Evolutionary conservation across 2,888 invertebrate species (phyloP).

Genomic region (Drosophila picticornis): DNA sequence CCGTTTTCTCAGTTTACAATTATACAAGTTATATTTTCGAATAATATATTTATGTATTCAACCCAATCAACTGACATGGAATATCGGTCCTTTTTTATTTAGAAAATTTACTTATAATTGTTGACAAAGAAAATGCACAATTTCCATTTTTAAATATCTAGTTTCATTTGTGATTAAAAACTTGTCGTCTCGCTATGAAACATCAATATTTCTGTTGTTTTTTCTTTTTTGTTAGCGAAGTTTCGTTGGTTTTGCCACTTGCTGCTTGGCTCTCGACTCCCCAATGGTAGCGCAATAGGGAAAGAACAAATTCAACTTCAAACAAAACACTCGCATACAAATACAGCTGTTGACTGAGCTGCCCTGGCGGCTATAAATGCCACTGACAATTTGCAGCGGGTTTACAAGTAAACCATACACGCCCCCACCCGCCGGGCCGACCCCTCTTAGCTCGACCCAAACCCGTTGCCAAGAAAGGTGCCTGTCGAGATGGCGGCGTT

Average conservation of each 20-base stretch:
- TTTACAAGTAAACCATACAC: constrained; percentile 30
- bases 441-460: not conserved
- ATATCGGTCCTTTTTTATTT: not conserved
- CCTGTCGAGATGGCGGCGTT: constrained; percentile 18
- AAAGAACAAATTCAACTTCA: constrained; percentile 34
- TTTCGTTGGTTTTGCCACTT: not conserved
- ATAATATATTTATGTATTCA: not conserved
- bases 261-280: not conserved
- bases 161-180: not conserved
- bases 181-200: not conserved
- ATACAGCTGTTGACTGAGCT: constrained; percentile 42
- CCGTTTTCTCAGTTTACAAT: not conserved
- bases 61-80: not conserved
- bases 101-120: not conserved
- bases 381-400: constrained; percentile 73
- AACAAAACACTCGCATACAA: constrained; percentile 32
- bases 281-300: constrained; percentile 16
- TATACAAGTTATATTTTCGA: not conserved
- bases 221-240: not conserved
- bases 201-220: not conserved
- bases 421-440: not conserved
- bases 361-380: constrained; percentile 69
- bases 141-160: too few species aligned
- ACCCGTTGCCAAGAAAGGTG: constrained; percentile 8
- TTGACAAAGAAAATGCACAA: not conserved